phyloP scores from a whole-genome alignment of 2,797 vertebrate genomes.

The Lophius americanus region DNA sequence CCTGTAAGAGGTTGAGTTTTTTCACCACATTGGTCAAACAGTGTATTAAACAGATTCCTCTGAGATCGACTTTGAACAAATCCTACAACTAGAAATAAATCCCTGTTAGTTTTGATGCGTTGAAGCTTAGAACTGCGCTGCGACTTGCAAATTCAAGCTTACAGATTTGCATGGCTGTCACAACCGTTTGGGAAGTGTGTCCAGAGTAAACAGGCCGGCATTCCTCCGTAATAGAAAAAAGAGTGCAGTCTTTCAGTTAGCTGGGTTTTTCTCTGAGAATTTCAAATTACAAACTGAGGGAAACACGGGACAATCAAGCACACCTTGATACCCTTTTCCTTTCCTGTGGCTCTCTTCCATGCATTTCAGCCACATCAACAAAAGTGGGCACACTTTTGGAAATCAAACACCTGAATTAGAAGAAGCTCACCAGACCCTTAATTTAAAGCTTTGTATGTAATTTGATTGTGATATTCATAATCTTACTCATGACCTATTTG shows the following conservation, averaged over 20 bases:
- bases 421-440: too few relatives aligned
- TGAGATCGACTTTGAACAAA: constrained; percentile 12
- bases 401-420: constrained; percentile 9
- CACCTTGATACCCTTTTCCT: constrained; percentile 2
- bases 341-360: constrained; percentile 30
- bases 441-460: too few relatives aligned
- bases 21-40: constrained; percentile 20
- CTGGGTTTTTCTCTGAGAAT: constrained; percentile 28
- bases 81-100: constrained; percentile 7
- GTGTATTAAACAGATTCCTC: constrained; percentile 5
- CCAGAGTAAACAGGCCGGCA: constrained; percentile 65
- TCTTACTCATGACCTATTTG: too few relatives aligned
- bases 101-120: constrained; percentile 7
- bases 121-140: neutral
- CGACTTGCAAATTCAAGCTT: constrained; percentile 19
- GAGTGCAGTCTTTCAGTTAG: constrained; percentile 53
- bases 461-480: too few relatives aligned
- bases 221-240: constrained; percentile 24
- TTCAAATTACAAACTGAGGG: constrained; percentile 34
- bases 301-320: constrained; percentile 22
- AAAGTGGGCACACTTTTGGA: constrained; percentile 21
- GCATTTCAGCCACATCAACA: constrained; percentile 38
- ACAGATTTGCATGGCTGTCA: constrained; percentile 42
- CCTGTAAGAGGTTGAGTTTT: constrained; percentile 19
- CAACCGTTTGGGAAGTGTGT: constrained; percentile 34